Conservation (phyloP, 2,888 invertebrate species). For the Dolichomitus sp. region DNA sequence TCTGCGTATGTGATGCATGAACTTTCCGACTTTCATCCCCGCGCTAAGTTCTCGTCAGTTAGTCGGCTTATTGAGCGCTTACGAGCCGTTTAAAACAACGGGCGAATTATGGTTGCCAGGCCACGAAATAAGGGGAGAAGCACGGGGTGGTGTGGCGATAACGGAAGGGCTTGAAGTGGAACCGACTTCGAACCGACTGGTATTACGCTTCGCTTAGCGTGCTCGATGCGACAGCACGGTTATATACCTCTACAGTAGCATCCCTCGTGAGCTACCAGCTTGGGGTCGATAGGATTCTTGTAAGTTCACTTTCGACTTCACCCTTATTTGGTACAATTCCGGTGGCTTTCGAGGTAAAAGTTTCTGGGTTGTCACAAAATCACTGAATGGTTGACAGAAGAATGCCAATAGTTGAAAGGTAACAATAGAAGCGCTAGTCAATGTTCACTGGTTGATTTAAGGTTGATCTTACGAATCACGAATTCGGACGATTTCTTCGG, state of each 20-base stretch:
- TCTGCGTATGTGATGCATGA: conserved; percentile 14
- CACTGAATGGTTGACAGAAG: not conserved
- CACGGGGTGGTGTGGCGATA: conserved; percentile 26
- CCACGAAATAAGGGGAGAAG: conserved; percentile 12
- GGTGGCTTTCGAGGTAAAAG: too few relatives aligned
- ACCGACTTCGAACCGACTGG: conserved; percentile 28
- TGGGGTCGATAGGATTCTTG: not conserved
- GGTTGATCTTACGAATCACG: too few relatives aligned
- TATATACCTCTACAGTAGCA: conserved; percentile 34
- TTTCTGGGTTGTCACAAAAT: not conserved
- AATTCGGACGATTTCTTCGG: too few relatives aligned
- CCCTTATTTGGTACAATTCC: too few relatives aligned
- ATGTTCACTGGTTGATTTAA: not conserved
- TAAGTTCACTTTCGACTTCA: not conserved
- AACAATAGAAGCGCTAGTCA: not conserved
- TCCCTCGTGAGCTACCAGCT: conserved; percentile 5
- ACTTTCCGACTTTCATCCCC: conserved; percentile 35
- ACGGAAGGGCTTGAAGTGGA: conserved; percentile 49
- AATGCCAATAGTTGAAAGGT: not conserved
- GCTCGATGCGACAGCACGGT: conserved; percentile 6
- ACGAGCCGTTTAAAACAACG: conserved; percentile 63
- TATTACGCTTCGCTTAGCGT: conserved; percentile 50
- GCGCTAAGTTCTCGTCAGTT: conserved; percentile 32
- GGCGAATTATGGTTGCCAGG: conserved; percentile 45
- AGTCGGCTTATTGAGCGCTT: conserved; percentile 57